phyloP scores from a whole-genome alignment of 2,113 vertebrate species.

The Mesembrinibis cayennensis region DNA sequence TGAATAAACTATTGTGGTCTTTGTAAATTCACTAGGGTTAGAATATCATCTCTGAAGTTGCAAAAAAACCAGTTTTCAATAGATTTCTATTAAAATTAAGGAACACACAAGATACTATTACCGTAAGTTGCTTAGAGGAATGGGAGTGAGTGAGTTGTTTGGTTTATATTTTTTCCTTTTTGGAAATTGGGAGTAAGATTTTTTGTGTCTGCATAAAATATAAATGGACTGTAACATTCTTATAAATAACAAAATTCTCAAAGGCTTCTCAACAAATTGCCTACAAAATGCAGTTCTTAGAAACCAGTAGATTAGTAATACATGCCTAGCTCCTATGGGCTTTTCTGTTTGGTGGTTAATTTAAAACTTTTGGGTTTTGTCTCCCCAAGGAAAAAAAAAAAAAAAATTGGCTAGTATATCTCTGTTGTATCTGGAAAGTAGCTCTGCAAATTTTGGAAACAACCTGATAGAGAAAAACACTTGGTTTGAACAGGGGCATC shows the following conservation, averaged over 20 bases:
- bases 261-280: slow-evolving; percentile 63
- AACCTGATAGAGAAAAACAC: background rate
- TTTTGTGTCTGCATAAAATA: slow-evolving; percentile 57
- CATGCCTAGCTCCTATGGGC: background rate
- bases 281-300: slow-evolving; percentile 41
- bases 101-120: background rate
- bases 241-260: slow-evolving; percentile 61
- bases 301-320: slow-evolving; percentile 44
- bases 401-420: background rate
- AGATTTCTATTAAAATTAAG: background rate
- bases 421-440: background rate
- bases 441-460: background rate
- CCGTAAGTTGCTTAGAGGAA: background rate
- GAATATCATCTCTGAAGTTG: background rate
- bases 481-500: background rate
- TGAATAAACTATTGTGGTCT: background rate
- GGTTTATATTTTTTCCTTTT: background rate
- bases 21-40: background rate
- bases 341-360: slow-evolving; percentile 19
- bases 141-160: background rate
- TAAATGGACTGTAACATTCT: slow-evolving; percentile 52
- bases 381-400: background rate
- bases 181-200: slow-evolving; percentile 22
- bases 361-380: background rate
- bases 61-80: background rate